A percentile compares a stretch with the other conserved stretches of the same genome.
phyloP scores from a whole-genome alignment of 2,888 invertebrate genomes.

The Strigamia maritima region DNA sequence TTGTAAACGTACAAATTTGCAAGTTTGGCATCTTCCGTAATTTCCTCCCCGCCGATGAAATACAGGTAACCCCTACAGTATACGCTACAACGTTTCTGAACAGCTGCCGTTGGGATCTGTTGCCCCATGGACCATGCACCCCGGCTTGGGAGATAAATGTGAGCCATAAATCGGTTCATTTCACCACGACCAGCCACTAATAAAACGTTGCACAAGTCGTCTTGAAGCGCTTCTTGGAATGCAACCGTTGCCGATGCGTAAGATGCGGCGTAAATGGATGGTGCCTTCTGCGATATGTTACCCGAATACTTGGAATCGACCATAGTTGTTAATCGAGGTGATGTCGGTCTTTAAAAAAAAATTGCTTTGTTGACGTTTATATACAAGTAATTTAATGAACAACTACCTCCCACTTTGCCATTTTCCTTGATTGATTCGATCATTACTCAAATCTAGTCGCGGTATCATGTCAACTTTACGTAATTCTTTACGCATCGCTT shows the following conservation, averaged over 20 bases:
- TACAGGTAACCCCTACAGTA: slow-evolving; percentile 8
- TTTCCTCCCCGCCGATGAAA: slow-evolving; percentile 13
- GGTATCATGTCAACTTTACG: background rate
- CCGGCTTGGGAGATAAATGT: slow-evolving; percentile 4
- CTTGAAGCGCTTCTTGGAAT: slow-evolving; percentile 10
- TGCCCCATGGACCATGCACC: background rate
- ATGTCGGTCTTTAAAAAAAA: background rate
- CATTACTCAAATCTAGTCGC: background rate
- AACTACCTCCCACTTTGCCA: background rate
- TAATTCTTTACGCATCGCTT: slow-evolving; percentile 6
- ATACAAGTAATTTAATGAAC: too few relatives aligned
- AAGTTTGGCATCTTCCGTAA: background rate
- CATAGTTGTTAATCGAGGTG: background rate
- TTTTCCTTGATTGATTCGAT: background rate
- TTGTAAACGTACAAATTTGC: background rate
- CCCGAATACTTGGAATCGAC: background rate
- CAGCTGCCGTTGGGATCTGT: background rate
- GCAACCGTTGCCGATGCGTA: slow-evolving; percentile 14
- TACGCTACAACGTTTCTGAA: background rate
- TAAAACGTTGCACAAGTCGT: slow-evolving; percentile 12
- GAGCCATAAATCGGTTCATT: background rate
- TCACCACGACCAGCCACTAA: slow-evolving; percentile 6
- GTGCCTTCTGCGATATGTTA: background rate
- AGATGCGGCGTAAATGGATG: background rate
- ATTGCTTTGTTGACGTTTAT: background rate